These are phyloP conservation scores for Drosophila mojavensis DNA, from an alignment of 1,140 invertebrate species.

Conservation along the genomic window DNA sequence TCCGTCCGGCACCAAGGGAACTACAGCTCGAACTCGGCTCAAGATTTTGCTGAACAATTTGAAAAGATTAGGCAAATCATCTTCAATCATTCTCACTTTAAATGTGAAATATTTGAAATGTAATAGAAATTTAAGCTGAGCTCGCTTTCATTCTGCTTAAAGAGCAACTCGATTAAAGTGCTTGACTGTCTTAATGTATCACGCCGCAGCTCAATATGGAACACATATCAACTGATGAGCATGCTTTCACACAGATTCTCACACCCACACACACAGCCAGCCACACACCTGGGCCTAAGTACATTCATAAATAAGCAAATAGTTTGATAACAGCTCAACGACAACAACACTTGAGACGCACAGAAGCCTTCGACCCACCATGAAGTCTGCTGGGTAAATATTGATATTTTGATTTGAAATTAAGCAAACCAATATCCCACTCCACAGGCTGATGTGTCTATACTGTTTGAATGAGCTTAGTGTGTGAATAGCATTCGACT, in stretches of 20 bases:
- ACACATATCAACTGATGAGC: constrained; percentile 44
- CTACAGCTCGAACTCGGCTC: background rate
- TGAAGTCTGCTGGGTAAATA: constrained; percentile 53
- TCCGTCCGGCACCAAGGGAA: background rate
- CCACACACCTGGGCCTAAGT: constrained; percentile 9
- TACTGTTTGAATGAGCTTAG: constrained; percentile 2
- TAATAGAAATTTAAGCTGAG: too few species aligned
- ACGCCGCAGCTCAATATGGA: constrained; percentile 26
- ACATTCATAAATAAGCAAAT: constrained; percentile 63
- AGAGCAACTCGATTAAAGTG: background rate
- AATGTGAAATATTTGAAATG: too few species aligned
- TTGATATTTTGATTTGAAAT: constrained; percentile 73
- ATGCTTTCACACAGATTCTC: constrained; percentile 8
- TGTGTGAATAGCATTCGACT: constrained; percentile 10
- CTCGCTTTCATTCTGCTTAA: too few species aligned
- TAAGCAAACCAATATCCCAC: constrained; percentile 35
- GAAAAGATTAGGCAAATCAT: background rate
- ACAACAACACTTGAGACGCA: constrained; percentile 44
- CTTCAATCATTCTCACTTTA: too few species aligned
- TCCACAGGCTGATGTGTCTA: constrained; percentile 25
- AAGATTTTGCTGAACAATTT: background rate
- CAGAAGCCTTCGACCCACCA: constrained; percentile 13
- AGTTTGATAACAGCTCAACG: constrained; percentile 59
- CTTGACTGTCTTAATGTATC: background rate
- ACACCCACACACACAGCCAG: background rate